Evolutionary conservation across 1,140 invertebrate genomes (phyloP), one percentile per base, ranked within the genome.

Genomic region (Bombus breviceps): DNA sequence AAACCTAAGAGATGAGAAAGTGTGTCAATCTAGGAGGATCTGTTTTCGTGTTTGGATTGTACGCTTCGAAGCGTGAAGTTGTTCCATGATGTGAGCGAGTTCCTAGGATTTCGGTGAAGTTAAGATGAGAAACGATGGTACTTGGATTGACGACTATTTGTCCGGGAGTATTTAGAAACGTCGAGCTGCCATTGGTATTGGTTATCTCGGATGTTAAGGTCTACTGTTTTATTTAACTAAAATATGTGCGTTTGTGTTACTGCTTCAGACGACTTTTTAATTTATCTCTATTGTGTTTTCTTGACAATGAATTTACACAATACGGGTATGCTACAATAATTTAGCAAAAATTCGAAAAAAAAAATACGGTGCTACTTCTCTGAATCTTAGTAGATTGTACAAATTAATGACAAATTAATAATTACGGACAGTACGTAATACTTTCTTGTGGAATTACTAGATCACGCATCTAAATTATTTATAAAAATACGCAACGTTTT

Each of bases 1-100:
- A 32, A 32, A 32, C n/a, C n/a, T 74, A 74, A 75, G 47, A 57
- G 73, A 75, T 25, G 43, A 34, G 73, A 57, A 75, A 75, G 47
- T 37, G 32, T 75, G 73, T 75, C 73, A 37, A 75, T 75, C 32
- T 57, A 18, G 25, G 73, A 37, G 73, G 47, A 75, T 75, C 47
- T 57, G 73, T 75, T 43, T 75, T 75, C 43, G 32, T 53, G 43
- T 34, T 72, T 72, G 69, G 37, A 72, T 39, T 72, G 69, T 25
- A 57, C 73, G 73, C 25, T 75, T 57, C 47, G 34, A 37, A 34
- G 72, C 72, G 32, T 74, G 41, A 41, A 57, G 73, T 15, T 22
- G 9, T 57, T 75, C 47, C 34, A 28, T 25, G 47, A 75, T 37
- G 47, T 28, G 47, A 75, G 25, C 73, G 73, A 75, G 47, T 75